Percentiles rank a stretch among this genome's conserved stretches.
Evolutionary conservation across 2,888 invertebrate species (phyloP).

Genomic region (Cryptus armator): DNA sequence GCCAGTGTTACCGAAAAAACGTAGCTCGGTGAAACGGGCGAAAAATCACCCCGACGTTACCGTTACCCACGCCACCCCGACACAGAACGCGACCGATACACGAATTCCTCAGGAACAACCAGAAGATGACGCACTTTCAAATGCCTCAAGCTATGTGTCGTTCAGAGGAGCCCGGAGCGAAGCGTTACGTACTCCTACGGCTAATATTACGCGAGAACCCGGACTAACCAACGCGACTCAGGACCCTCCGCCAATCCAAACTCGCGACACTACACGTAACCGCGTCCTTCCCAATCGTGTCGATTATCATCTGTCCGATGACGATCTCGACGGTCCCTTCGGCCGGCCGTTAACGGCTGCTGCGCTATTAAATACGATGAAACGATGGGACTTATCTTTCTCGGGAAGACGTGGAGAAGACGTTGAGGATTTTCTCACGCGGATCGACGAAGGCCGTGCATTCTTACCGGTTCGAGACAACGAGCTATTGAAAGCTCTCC

Average conservation of each 20-base stretch:
- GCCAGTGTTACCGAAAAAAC: too few species aligned
- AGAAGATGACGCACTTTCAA: too few species aligned
- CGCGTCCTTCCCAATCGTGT: not conserved
- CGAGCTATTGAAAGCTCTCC: conserved; percentile 17
- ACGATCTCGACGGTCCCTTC: not conserved
- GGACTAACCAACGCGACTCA: not conserved
- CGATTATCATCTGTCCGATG: not conserved
- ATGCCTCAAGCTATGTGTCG: too few species aligned
- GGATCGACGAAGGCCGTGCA: conserved; percentile 33
- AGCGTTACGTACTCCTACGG: not conserved
- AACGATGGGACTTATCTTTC: conserved; percentile 41
- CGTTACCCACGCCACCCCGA: too few species aligned
- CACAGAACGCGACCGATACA: too few species aligned
- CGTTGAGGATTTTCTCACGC: conserved; percentile 37
- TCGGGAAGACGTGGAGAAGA: conserved; percentile 28
- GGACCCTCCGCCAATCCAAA: not conserved
- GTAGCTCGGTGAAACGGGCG: too few species aligned
- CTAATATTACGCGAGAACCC: not conserved
- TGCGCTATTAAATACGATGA: not conserved
- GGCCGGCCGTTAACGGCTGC: not conserved
- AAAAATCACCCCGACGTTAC: too few species aligned
- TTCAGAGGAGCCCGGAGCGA: too few species aligned
- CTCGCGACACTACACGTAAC: not conserved
- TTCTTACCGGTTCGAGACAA: conserved; percentile 23
- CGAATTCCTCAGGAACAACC: too few species aligned